These are phyloP conservation scores for Channa maculata DNA, from an alignment of 2,113 vertebrate genomes.

Conservation along the genomic window DNA sequence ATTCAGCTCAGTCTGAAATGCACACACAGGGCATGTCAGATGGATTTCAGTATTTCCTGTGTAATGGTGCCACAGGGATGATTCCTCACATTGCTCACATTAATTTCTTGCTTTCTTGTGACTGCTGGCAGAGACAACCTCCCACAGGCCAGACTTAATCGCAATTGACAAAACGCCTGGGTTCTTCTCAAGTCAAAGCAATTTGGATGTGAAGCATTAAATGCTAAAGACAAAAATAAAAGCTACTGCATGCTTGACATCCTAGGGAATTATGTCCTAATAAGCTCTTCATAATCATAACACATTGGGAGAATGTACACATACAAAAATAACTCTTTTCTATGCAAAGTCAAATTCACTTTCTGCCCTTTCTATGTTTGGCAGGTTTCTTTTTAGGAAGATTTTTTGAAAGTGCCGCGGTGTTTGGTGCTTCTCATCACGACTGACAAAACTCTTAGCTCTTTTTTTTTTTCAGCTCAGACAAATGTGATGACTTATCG, in stretches of 20 bases:
- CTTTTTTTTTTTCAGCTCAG: too few relatives aligned
- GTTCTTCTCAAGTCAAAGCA: slow-evolving; percentile 19
- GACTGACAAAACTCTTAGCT: too few relatives aligned
- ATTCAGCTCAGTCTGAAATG: too few relatives aligned
- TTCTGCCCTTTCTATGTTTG: too few relatives aligned
- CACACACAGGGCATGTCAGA: slow-evolving; percentile 2
- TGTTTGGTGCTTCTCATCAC: too few relatives aligned
- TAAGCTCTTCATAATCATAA: slow-evolving; percentile 9
- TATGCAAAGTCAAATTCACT: too few relatives aligned
- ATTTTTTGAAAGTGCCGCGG: too few relatives aligned
- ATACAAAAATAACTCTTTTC: neutral
- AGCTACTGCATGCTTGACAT: slow-evolving; percentile 22
- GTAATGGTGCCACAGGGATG: slow-evolving; percentile 13
- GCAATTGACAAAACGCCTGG: slow-evolving; percentile 25
- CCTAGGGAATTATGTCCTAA: slow-evolving; percentile 18
- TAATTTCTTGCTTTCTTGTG: slow-evolving; percentile 29
- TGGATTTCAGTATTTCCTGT: slow-evolving; percentile 3
- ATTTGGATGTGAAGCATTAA: slow-evolving; percentile 24
- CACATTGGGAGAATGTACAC: slow-evolving; percentile 4
- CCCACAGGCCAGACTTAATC: slow-evolving; percentile 30
- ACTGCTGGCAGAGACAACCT: slow-evolving; percentile 20
- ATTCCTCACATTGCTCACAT: slow-evolving; percentile 11
- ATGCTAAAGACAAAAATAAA: slow-evolving; percentile 19
- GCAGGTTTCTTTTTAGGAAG: too few relatives aligned
- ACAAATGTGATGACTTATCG: too few relatives aligned